phyloP scores from a whole-genome alignment of 2,113 vertebrate genomes.

The Lamprologus lemairii region DNA sequence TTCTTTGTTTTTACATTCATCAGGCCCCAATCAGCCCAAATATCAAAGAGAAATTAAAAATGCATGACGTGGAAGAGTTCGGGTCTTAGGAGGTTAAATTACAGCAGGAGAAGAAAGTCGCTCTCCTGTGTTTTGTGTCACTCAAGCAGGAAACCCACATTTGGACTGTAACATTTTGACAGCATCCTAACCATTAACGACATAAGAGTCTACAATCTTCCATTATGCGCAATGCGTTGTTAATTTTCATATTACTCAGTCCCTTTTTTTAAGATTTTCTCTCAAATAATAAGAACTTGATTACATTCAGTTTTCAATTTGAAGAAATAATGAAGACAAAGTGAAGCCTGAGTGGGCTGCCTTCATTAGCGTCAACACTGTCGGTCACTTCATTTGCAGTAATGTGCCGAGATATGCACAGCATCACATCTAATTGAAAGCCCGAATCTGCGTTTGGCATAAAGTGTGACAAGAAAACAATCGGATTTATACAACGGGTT shows the following conservation, averaged over 20 bases:
- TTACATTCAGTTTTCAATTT: background rate
- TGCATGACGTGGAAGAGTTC: background rate
- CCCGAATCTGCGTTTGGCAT: background rate
- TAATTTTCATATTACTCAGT: background rate
- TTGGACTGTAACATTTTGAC: background rate
- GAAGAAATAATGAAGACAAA: background rate
- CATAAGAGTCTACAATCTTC: background rate
- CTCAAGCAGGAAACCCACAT: background rate
- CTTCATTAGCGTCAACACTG: background rate
- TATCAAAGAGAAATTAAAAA: background rate
- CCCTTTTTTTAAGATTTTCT: background rate
- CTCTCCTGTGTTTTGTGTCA: background rate
- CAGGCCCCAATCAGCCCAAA: background rate
- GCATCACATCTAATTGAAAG: background rate
- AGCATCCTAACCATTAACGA: background rate
- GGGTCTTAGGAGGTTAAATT: background rate
- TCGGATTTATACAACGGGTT: background rate
- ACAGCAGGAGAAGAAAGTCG: background rate
- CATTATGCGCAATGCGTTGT: background rate
- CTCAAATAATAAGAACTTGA: background rate
- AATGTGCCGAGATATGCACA: background rate
- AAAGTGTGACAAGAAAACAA: background rate
- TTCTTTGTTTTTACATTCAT: background rate
- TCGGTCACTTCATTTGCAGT: background rate
- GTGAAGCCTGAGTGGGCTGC: background rate